These are phyloP conservation scores for Furcifer pardalis DNA, from an alignment of 2,797 vertebrate species.

Conservation along the genomic window DNA sequence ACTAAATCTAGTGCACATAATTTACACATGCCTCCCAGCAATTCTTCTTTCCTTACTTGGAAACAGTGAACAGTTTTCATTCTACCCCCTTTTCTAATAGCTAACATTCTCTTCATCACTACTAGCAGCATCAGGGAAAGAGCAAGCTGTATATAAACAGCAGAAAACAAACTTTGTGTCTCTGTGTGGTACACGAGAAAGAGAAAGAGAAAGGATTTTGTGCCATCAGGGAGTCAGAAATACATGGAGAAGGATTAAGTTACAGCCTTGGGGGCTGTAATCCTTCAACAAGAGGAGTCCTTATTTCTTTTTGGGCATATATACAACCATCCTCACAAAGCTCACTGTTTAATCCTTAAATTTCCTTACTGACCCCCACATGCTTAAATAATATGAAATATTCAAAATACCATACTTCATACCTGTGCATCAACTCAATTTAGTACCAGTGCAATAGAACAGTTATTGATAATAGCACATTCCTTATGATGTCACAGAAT, in stretches of 20 bases:
- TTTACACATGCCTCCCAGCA: neutral
- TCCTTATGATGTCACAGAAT: neutral
- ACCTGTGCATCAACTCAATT: no score
- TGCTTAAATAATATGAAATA: no score
- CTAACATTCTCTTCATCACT: neutral
- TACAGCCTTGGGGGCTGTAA: neutral
- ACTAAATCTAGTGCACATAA: neutral
- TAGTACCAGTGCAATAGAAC: no score
- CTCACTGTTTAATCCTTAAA: neutral
- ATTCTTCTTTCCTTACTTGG: neutral
- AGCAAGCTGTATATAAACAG: neutral
- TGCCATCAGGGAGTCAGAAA: neutral
- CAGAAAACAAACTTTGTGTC: neutral
- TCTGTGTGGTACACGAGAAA: neutral
- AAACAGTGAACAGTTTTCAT: neutral
- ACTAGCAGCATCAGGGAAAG: neutral
- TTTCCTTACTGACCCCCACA: no score
- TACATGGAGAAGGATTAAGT: neutral
- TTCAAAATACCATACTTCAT: no score
- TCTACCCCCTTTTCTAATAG: neutral
- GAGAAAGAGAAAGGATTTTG: neutral
- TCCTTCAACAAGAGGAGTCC: neutral
- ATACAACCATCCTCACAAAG: rapidly evolving
- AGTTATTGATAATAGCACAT: no score
- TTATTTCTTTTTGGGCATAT: neutral